Evolutionary conservation across 2,113 vertebrate genomes (phyloP), one percentile per base, ranked within the genome.

Genomic region (Protobothrops mucrosquamatus): DNA sequence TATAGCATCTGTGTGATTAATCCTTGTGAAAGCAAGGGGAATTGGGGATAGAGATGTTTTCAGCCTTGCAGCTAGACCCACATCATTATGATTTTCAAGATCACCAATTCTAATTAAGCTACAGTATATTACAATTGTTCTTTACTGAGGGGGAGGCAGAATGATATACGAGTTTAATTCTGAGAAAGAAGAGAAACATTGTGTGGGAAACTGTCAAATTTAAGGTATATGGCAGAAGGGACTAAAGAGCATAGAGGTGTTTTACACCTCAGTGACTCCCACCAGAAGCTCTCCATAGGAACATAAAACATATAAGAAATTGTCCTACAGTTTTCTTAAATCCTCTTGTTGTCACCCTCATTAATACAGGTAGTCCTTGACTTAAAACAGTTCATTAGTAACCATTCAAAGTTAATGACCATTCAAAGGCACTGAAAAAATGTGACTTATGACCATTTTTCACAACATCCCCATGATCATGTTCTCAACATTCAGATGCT

Each of bases 91-190:
- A 94, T 81, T 89, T 93, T 92, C 92, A 89, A 54, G 51, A 93
- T 0, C n/a, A 92, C 87, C 20, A 87, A 51, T 88, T 94, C 92
- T 88, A 92, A 94, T 94, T 91, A 93, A 91, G 26, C n/a, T 93
- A 88, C 51, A 92, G 74, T 12, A 61, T 48, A n/a, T 89, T 92
- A 85, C 12, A 52, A 93, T 56, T 85, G 22, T 74, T 95, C 39
- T 74, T 1, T 57, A 92, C 74, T 89, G 61, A 94, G 94, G 90
- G 3, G 89, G 43, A 94, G 94, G 89, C 46, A 85, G 34, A 89
- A 52, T 0, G 90, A n/a, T 54, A 87, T n/a, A 43, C 29, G 43
- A 24, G 87, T 43, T 56, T 64, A 48, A 18, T 48, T 64, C 59
- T 85, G 57, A 87, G 29, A 69, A 69, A 87, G 22, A 64, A 26